phyloP scores from a whole-genome alignment of 2,113 vertebrate genomes.

The Hypanus sabinus region DNA sequence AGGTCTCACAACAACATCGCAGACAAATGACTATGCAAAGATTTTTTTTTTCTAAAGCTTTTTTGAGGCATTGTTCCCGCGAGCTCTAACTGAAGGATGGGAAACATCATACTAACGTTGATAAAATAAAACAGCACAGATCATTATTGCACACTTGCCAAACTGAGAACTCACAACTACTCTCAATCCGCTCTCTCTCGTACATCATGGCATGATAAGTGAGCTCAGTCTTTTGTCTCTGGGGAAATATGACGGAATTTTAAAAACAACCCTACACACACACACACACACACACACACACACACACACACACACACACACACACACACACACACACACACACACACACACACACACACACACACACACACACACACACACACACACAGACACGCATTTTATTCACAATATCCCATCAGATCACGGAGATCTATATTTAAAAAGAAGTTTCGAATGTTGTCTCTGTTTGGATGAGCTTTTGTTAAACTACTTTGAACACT shows the following conservation, averaged over 20 bases:
- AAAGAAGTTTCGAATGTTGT: neutral
- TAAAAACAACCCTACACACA: neutral
- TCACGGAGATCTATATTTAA: too few relatives aligned
- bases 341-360: too few relatives aligned
- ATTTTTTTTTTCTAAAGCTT: neutral
- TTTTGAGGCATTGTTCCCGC: neutral
- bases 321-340: too few relatives aligned
- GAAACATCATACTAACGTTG: neutral
- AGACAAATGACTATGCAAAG: neutral
- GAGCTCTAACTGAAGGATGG: neutral
- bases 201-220: neutral
- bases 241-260: conserved; percentile 20
- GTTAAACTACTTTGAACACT: neutral
- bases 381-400: neutral
- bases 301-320: neutral
- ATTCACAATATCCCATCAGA: too few relatives aligned
- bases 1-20: neutral
- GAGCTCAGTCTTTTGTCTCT: neutral
- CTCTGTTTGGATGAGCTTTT: neutral
- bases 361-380: neutral
- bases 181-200: neutral
- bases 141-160: neutral
- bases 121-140: neutral
- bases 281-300: neutral
- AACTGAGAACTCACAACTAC: neutral